These are phyloP conservation scores for Alsophila aescularia DNA, from an alignment of 2,888 invertebrate species.

Conservation along the genomic window DNA sequence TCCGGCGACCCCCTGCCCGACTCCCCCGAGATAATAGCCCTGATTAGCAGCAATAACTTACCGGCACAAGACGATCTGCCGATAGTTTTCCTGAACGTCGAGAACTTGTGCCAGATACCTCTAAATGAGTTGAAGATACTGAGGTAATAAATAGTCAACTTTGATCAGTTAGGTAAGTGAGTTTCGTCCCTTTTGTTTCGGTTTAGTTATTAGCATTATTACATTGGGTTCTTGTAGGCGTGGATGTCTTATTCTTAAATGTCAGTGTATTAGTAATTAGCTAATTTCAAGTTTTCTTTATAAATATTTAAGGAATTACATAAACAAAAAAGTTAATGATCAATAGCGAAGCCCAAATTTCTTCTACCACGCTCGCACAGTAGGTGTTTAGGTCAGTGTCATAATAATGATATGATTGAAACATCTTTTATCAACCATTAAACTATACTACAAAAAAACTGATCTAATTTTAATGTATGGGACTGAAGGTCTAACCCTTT, in stretches of 20 bases:
- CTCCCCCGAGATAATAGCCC: constrained; percentile 60
- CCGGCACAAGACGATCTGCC: constrained; percentile 71
- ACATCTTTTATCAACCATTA: too few species aligned
- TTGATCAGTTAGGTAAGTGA: constrained; percentile 15
- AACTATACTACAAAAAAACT: too few species aligned
- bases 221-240: constrained; percentile 11
- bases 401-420: too few species aligned
- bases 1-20: constrained; percentile 55
- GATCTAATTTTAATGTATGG: too few species aligned
- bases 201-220: constrained; percentile 16
- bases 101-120: constrained; percentile 58
- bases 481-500: too few species aligned
- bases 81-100: constrained; percentile 67
- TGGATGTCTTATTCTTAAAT: neutral
- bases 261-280: neutral
- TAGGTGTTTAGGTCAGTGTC: too few species aligned
- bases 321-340: too few species aligned
- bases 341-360: too few species aligned
- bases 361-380: too few species aligned
- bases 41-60: constrained; percentile 64
- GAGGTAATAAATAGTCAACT: constrained; percentile 47
- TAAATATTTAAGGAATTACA: too few species aligned
- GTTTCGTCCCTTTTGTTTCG: constrained; percentile 6
- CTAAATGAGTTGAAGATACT: constrained; percentile 52
- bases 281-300: too few species aligned